Evolutionary conservation across 2,888 invertebrate genomes (phyloP).

Genomic region (Adineta ricciae): DNA sequence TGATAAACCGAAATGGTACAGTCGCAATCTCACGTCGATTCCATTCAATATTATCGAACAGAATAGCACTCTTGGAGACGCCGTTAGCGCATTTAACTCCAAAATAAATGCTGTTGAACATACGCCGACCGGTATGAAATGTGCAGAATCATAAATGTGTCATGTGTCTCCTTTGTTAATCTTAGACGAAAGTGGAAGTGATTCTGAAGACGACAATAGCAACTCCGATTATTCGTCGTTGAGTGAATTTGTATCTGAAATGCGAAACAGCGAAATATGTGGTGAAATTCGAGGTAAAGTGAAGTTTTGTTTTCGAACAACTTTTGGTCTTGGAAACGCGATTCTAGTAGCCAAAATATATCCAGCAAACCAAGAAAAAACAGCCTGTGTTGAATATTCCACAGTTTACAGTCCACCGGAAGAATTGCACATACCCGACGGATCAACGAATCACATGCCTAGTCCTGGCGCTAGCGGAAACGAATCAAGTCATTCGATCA

Average conservation of each 20-base stretch:
- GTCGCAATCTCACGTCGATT: conserved; percentile 42
- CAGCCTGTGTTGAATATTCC: conserved; percentile 31
- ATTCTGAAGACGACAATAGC: conserved; percentile 77
- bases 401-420: conserved; percentile 30
- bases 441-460: not conserved
- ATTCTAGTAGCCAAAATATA: conserved; percentile 2
- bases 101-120: not conserved
- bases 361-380: conserved; percentile 31
- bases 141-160: too few relatives aligned
- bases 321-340: not conserved
- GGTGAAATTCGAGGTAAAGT: conserved; percentile 59
- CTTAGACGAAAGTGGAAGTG: conserved; percentile 76
- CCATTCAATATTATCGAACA: conserved; percentile 30
- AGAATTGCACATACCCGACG: conserved; percentile 22
- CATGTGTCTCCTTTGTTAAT: too few relatives aligned
- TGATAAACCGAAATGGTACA: conserved; percentile 95
- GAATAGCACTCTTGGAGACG: conserved; percentile 26
- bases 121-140: not conserved
- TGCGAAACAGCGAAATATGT: conserved; percentile 66
- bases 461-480: conserved; percentile 5
- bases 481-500: conserved; percentile 23
- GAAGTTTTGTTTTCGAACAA: not conserved
- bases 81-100: conserved; percentile 23
- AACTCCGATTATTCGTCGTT: conserved; percentile 89
- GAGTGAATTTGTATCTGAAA: conserved; percentile 89